Evolutionary conservation across 2,888 invertebrate genomes (phyloP).

Genomic region (Habroteleia sp.): DNA sequence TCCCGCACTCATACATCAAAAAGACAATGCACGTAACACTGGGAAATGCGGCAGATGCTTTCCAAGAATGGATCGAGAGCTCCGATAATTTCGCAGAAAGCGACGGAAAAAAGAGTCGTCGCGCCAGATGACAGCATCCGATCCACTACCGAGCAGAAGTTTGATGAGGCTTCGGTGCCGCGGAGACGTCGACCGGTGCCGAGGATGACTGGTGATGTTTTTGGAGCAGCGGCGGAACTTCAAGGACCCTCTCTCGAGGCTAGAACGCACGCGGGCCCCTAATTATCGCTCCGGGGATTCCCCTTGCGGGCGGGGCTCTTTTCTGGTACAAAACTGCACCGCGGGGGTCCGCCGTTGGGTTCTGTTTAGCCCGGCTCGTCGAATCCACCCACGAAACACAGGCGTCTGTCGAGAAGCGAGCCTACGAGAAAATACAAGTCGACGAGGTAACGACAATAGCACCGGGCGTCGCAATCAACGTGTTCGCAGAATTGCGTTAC

Average conservation of each 20-base stretch:
- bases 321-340: slow-evolving; percentile 79
- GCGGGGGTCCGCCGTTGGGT: slow-evolving; percentile 76
- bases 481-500: slow-evolving; percentile 23
- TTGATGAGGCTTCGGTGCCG: slow-evolving; percentile 42
- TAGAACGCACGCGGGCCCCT: slow-evolving; percentile 81
- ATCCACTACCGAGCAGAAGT: slow-evolving; percentile 36
- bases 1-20: slow-evolving; percentile 26
- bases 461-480: slow-evolving; percentile 25
- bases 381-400: slow-evolving; percentile 61
- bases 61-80: slow-evolving; percentile 40
- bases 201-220: slow-evolving; percentile 67
- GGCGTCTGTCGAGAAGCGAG: slow-evolving; percentile 44
- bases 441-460: slow-evolving; percentile 39
- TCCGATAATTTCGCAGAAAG: slow-evolving; percentile 36
- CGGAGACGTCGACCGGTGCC: slow-evolving; percentile 22
- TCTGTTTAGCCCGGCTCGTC: slow-evolving; percentile 69
- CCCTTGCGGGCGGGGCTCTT: slow-evolving; percentile 76
- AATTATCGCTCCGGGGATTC: slow-evolving; percentile 80
- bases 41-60: slow-evolving; percentile 57
- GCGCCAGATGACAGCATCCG: slow-evolving; percentile 64
- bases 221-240: slow-evolving; percentile 77
- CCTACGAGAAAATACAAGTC: slow-evolving; percentile 37
- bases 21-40: slow-evolving; percentile 33
- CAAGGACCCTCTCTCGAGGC: slow-evolving; percentile 77
- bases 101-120: slow-evolving; percentile 38